These are phyloP conservation scores for Sapayoa aenigma DNA, from an alignment of 2,113 vertebrate genomes.

Conservation along the genomic window DNA sequence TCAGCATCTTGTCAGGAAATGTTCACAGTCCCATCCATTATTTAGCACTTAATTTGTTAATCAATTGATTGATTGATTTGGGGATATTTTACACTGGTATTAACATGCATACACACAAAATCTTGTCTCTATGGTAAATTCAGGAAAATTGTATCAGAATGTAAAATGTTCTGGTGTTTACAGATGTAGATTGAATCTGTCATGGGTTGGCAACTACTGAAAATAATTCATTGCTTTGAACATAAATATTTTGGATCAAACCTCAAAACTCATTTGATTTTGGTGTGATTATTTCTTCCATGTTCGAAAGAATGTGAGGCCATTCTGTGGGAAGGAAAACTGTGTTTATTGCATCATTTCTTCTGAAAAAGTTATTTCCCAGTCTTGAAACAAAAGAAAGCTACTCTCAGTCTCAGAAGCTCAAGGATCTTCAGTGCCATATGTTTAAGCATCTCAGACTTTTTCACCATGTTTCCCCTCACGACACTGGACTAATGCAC, in stretches of 20 bases:
- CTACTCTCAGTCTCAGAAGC: neutral
- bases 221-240: slow-evolving; percentile 63
- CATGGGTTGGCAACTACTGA: slow-evolving; percentile 65
- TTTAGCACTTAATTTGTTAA: slow-evolving; percentile 79
- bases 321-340: neutral
- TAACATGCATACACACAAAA: slow-evolving; percentile 19
- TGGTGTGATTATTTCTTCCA: neutral
- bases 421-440: neutral
- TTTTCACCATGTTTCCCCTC: neutral
- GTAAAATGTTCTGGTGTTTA: slow-evolving; percentile 64
- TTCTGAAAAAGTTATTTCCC: neutral
- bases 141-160: slow-evolving; percentile 67
- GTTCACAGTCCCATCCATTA: slow-evolving; percentile 63
- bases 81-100: slow-evolving; percentile 56
- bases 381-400: neutral
- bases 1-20: slow-evolving; percentile 56
- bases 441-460: neutral
- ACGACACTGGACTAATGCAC: neutral
- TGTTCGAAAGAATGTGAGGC: neutral
- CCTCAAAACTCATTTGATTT: neutral
- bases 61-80: slow-evolving; percentile 73
- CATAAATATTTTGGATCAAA: slow-evolving; percentile 66
- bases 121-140: slow-evolving; percentile 55
- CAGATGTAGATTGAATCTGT: slow-evolving; percentile 72
- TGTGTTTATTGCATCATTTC: neutral